Conservation (phyloP, 2,888 invertebrate genomes). For the Pterostichus niger region DNA sequence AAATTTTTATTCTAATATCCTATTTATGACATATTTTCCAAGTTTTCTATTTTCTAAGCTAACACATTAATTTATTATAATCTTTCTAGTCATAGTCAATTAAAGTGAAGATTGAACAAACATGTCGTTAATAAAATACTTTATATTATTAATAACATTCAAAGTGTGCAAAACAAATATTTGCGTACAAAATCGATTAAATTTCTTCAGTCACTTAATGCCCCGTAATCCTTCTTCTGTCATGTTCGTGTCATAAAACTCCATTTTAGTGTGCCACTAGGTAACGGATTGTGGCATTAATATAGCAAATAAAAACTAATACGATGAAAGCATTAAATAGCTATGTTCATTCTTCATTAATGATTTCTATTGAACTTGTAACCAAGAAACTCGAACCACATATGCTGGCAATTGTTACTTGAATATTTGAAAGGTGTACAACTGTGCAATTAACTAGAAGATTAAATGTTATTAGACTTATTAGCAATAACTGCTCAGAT, state of each 20-base stretch:
- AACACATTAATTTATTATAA: slow-evolving; percentile 10
- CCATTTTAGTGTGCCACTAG: slow-evolving; percentile 25
- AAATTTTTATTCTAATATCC: not conserved
- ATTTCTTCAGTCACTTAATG: not conserved
- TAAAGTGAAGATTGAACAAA: not conserved
- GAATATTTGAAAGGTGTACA: slow-evolving; percentile 5
- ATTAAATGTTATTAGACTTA: not conserved
- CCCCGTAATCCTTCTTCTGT: not conserved
- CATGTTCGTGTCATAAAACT: too few species aligned
- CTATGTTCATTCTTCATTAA: slow-evolving; percentile 7
- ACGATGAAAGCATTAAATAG: slow-evolving; percentile 12
- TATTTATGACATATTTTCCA: not conserved
- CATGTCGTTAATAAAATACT: not conserved
- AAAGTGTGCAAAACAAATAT: not conserved
- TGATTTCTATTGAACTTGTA: not conserved
- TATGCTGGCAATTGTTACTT: not conserved
- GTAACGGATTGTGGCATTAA: slow-evolving; percentile 37
- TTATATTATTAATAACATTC: not conserved
- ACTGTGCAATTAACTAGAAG: not conserved
- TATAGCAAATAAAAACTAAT: slow-evolving; percentile 9
- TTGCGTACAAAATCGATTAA: not conserved
- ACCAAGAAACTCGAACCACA: not conserved
- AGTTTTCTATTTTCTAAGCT: not conserved
- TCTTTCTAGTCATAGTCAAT: not conserved
- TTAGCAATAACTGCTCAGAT: not conserved